Conservation (phyloP, 1,140 invertebrate species). For the Papilio helenus region DNA sequence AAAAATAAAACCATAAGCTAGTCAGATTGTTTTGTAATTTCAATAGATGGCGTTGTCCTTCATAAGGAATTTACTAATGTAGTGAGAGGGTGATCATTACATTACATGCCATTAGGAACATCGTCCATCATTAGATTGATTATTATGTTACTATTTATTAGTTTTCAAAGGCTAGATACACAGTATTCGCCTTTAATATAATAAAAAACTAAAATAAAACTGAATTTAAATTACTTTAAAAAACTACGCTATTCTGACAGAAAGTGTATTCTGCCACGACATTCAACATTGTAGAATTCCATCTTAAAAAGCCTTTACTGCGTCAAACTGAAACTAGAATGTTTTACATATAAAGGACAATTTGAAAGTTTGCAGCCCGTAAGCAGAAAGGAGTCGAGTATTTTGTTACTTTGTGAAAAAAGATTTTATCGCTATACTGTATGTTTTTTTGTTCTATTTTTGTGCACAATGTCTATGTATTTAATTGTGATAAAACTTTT, state of each 20-base stretch:
- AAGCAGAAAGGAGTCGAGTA: constrained; percentile 7
- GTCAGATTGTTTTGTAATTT: not conserved
- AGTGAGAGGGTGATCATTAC: not conserved
- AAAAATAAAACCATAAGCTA: too few species aligned
- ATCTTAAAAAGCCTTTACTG: constrained; percentile 22
- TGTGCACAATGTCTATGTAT: not conserved
- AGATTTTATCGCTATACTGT: not conserved
- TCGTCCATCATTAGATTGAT: not conserved
- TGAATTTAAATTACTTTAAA: not conserved
- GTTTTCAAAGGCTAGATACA: not conserved
- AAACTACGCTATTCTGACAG: not conserved
- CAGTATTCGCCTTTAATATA: too few species aligned
- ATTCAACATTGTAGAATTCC: constrained; percentile 31
- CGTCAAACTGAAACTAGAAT: constrained; percentile 34
- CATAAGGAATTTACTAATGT: not conserved
- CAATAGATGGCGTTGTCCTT: not conserved
- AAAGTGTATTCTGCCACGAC: not conserved
- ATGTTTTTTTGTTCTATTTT: constrained; percentile 18
- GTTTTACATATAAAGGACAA: constrained; percentile 41
- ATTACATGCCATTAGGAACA: not conserved
- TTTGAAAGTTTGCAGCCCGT: constrained; percentile 28
- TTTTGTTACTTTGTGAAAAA: constrained; percentile 28
- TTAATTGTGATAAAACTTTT: too few species aligned
- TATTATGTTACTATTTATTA: not conserved
- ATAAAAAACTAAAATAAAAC: not conserved